Evolutionary conservation across 2,797 vertebrate genomes (phyloP).

Genomic region (Gymnodraco acuticeps): DNA sequence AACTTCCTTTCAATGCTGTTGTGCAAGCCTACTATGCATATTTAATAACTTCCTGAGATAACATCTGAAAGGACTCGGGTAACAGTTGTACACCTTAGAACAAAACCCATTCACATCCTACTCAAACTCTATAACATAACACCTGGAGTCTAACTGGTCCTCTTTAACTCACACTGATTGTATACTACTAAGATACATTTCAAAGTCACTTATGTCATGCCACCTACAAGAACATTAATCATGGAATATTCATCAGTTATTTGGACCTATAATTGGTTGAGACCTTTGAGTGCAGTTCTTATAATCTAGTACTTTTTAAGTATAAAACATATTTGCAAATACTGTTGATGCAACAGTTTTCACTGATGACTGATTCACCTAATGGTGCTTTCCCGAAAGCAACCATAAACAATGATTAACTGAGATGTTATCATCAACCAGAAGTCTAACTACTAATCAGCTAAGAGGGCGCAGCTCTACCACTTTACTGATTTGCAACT

Average conservation of each 20-base stretch:
- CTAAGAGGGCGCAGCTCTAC: background rate
- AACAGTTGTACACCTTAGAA: conserved; percentile 56
- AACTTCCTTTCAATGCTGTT: conserved; percentile 36
- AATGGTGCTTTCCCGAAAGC: background rate
- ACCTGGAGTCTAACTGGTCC: background rate
- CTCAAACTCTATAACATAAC: conserved; percentile 8
- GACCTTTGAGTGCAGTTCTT: conserved; percentile 1
- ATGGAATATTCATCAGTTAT: background rate
- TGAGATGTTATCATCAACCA: conserved; percentile 1
- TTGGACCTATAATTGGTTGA: background rate
- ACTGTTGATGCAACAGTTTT: background rate
- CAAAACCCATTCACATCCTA: conserved; percentile 25
- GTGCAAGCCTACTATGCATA: conserved; percentile 73
- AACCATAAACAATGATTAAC: background rate
- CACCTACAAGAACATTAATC: background rate
- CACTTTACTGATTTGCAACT: background rate
- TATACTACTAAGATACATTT: conserved; percentile 1
- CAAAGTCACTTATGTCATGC: background rate
- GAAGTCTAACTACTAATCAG: background rate
- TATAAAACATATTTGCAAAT: background rate
- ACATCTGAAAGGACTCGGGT: conserved; percentile 66
- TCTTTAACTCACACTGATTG: background rate
- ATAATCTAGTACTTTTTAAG: background rate
- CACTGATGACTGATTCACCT: background rate
- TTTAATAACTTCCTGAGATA: conserved; percentile 78